phyloP scores from a whole-genome alignment of 2,113 vertebrate species.

The western clawed frog (Xenopus tropicalis) region DNA sequence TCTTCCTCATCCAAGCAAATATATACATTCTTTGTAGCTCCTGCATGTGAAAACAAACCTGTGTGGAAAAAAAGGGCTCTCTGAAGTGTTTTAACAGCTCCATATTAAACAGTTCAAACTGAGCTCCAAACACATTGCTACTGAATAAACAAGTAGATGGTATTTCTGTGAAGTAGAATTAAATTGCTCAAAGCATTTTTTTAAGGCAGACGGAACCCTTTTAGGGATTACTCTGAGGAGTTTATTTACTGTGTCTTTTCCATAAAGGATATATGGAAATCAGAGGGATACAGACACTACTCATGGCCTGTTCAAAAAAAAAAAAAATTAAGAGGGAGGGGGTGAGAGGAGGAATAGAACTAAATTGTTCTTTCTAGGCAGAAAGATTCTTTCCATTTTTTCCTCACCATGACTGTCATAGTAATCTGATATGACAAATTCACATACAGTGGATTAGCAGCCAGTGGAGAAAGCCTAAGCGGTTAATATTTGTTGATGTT shows the following conservation, averaged over 20 bases:
- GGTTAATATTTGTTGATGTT: constrained; percentile 99
- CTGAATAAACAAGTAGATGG: constrained; percentile 88
- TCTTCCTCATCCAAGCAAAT: constrained; percentile 31
- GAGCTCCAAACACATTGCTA: constrained; percentile 66
- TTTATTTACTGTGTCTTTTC: constrained; percentile 92
- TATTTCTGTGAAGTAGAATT: constrained; percentile 93
- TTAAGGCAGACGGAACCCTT: constrained; percentile 79
- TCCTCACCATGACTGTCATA: constrained; percentile 97
- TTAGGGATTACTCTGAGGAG: constrained; percentile 95
- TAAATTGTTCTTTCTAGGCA: constrained; percentile 94
- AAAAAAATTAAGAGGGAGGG: constrained; percentile 66
- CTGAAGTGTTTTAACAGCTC: constrained; percentile 68
- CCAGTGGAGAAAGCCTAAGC: constrained; percentile 93
- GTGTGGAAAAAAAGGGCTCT: constrained; percentile 44
- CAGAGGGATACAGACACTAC: constrained; percentile 89
- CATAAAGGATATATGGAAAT: constrained; percentile 97
- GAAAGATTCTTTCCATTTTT: constrained; percentile 88
- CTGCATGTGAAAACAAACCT: constrained; percentile 36
- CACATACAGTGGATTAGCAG: constrained; percentile 99
- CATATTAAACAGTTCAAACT: constrained; percentile 70
- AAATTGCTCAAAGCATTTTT: constrained; percentile 92
- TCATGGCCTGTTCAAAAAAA: constrained; percentile 86
- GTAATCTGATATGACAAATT: constrained; percentile 99
- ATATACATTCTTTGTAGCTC: constrained; percentile 39
- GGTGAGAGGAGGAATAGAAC: constrained; percentile 71